Evolutionary conservation across 2,797 vertebrate genomes (phyloP), one percentile per base, ranked within the genome.

Genomic region (Chiloscyllium punctatum): DNA sequence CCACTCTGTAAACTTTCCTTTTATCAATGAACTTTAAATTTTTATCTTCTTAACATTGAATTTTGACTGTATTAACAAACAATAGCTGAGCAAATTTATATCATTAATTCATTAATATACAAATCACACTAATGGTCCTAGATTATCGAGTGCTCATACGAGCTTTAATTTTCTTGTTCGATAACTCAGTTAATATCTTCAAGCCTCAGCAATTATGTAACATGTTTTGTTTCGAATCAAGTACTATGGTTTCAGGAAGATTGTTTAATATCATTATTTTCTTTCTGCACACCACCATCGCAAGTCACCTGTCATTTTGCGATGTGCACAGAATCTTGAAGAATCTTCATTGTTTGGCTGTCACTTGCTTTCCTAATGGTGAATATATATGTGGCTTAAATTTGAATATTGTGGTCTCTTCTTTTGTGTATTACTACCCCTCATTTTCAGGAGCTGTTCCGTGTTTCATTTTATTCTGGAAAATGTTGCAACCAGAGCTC

Each of bases 181-280:
- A 92, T 69, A 33, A 92, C n/a, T 68, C 68, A 62, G 33, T 92
- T 57, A 92, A 68, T 92, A 92, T 68, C 90, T 68, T 62, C 90
- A 92, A 62, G 90, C n/a, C 69, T 92, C 90, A 92, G 90, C 66
- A 69, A 69, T 66, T n/a, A n/a, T 37, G 33, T 62, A 66, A 91
- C 66, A 33, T 4, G 16, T 91, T 66, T 91, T 66, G n/a, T 92
- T 69, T 69, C 66, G 18, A 92, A 13, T 92, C 90, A 92, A 92
- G n/a, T 62, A 69, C 90, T 69, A 18, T 69, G n/a, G 66, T n/a
- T 92, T 42, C 37, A 62, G 90, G n/a, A 68, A 92, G 90, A 66
- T 69, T 21, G 9, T n/a, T 42, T 92, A 92, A 69, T 42, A 37
- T 69, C 90, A 92, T 92, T 2, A 23, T 69, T 92, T 42, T 11